A percentile compares a stretch with the other conserved stretches of the same genome.
These are phyloP conservation scores for Eutolmus rufibarbis DNA, from an alignment of 2,888 invertebrate species.

Conservation along the genomic window DNA sequence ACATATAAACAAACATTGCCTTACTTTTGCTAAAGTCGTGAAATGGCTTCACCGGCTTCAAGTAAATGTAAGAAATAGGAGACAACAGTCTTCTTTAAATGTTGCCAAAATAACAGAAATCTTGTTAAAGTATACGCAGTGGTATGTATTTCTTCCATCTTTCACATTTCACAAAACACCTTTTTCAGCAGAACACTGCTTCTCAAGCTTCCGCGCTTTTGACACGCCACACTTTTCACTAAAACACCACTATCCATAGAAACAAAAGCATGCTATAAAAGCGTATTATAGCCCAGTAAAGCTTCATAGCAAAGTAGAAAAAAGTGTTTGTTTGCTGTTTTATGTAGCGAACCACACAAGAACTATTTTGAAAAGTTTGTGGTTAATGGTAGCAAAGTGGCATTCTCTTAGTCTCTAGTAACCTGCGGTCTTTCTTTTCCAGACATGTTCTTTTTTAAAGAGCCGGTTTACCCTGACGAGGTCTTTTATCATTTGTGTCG, in stretches of 20 bases:
- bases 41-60: not conserved
- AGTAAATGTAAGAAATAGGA: not conserved
- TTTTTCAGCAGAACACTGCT: slow-evolving; percentile 7
- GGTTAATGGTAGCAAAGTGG: slow-evolving; percentile 4
- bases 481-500: slow-evolving; percentile 42
- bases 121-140: slow-evolving; percentile 10
- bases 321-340: slow-evolving; percentile 23
- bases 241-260: not conserved
- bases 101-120: slow-evolving; percentile 39
- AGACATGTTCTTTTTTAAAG: slow-evolving; percentile 49
- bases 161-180: not conserved
- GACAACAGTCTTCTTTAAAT: not conserved
- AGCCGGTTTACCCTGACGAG: slow-evolving; percentile 42
- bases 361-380: not conserved
- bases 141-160: not conserved
- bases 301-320: slow-evolving; percentile 30
- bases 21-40: not conserved
- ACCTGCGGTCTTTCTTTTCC: slow-evolving; percentile 38
- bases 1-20: not conserved
- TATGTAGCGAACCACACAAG: slow-evolving; percentile 1
- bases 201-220: slow-evolving; percentile 18
- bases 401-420: slow-evolving; percentile 27
- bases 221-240: not conserved
- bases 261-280: slow-evolving; percentile 19
- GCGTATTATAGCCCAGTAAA: not conserved